Base-by-base conservation (phyloP, 2,888 invertebrate genomes). In the Nomada flava region DNA sequence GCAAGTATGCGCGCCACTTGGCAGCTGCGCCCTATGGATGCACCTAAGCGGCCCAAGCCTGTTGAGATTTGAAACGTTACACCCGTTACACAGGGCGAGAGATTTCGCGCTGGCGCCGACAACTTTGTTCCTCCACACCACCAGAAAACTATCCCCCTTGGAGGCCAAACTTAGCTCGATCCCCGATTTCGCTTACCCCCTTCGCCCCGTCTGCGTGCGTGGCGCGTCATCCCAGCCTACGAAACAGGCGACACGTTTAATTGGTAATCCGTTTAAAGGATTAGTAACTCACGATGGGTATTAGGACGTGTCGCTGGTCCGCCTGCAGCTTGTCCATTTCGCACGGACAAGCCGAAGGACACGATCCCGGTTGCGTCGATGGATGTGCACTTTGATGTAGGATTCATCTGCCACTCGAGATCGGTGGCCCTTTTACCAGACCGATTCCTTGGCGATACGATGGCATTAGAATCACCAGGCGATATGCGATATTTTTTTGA, bases 241-340 rank as follows among this genome's bases (percentile, higher is more conserved):
- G 84, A 74, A 83, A 74, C 84, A 72, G 86, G 87, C 91, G 91
- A 92, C 92, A 89, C 90, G 91, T 93, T 93, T 93, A 93, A 93
- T 93, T 93, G 92, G 91, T 93, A 93, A 93, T 93, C 93, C 92
- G 93, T 93, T 93, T 92, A 93, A 93, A 92, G 92, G 93, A 93
- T 93, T 92, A 93, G 92, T 91, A 91, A 91, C 91, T 91, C 91
- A 90, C 89, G 92, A 91, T 89, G 89, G 91, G 92, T 89, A 91
- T 92, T 91, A 92, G 91, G 89, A 92, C 91, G 90, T 91, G 92
- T 92, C 90, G 89, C 90, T 87, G 87, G 89, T 89, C 89, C 89
- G 88, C 87, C 86, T 88, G 89, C 90, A 91, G 91, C 91, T 91
- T 91, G 91, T 91, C 88, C 91, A 84, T 89, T 89, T 90, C 90